phyloP scores from a whole-genome alignment of 2,113 vertebrate genomes.

The Ageneiosus marmoratus region DNA sequence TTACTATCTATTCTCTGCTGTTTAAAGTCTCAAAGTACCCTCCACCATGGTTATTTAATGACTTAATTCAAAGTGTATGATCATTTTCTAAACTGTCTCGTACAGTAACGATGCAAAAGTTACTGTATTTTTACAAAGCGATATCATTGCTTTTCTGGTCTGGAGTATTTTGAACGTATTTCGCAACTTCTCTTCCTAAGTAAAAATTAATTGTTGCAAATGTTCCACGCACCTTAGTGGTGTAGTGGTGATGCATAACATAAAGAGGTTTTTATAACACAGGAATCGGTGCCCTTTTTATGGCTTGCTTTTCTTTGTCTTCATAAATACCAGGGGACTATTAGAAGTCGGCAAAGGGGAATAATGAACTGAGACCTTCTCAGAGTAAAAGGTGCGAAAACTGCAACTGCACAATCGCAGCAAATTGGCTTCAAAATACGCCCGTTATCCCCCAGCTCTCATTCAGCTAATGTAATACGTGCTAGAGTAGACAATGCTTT shows the following conservation, averaged over 20 bases:
- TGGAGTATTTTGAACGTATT: background rate
- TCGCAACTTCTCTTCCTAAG: background rate
- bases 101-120: background rate
- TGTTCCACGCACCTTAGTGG: background rate
- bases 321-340: background rate
- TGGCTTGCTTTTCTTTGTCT: background rate
- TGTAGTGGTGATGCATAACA: background rate
- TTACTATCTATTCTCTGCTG: background rate
- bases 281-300: background rate
- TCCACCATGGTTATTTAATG: background rate
- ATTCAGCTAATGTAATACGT: constrained; percentile 30
- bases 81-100: background rate
- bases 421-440: constrained; percentile 13
- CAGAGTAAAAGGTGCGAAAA: background rate
- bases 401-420: constrained; percentile 10
- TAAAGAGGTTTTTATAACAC: background rate
- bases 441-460: constrained; percentile 21
- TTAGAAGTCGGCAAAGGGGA: constrained; percentile 5
- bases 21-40: background rate
- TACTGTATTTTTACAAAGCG: background rate
- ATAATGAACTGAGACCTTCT: constrained; percentile 22
- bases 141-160: background rate
- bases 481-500: background rate
- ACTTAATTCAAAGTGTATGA: background rate
- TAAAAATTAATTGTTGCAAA: background rate